A percentile compares a stretch with the other conserved stretches of the same genome.
These are phyloP conservation scores for Pantelozetes paolii DNA, from an alignment of 2,888 invertebrate genomes.

Conservation along the genomic window DNA sequence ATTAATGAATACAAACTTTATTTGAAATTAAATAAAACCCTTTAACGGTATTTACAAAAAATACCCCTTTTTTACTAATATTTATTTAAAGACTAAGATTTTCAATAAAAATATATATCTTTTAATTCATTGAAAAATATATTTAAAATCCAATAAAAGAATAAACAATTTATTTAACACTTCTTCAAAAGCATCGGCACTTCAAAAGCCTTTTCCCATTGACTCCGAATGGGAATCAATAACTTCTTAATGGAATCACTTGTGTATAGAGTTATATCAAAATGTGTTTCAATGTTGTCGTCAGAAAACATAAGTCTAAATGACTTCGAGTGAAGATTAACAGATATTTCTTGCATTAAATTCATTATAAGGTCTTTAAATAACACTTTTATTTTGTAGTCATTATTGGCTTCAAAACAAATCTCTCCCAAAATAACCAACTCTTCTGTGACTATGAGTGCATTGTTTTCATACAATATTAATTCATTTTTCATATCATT, in stretches of 20 bases:
- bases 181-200: background rate
- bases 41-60: too few species aligned
- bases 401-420: conserved; percentile 1
- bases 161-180: background rate
- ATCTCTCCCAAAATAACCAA: conserved; percentile 8
- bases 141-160: too few species aligned
- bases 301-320: conserved; percentile 9
- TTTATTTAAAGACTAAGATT: too few species aligned
- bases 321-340: background rate
- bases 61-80: too few species aligned
- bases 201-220: conserved; percentile 29
- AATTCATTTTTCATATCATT: conserved; percentile 26
- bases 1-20: too few species aligned
- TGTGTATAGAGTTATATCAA: background rate
- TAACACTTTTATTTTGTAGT: conserved; percentile 19
- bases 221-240: conserved; percentile 18
- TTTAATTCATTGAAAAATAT: too few species aligned
- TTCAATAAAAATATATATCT: too few species aligned
- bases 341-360: conserved; percentile 34
- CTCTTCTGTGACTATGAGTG: conserved; percentile 6
- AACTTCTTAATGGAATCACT: conserved; percentile 14
- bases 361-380: conserved; percentile 37
- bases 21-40: too few species aligned
- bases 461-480: background rate
- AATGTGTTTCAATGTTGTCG: conserved; percentile 7